Conservation (phyloP, 2,113 vertebrate genomes). For the Isurus oxyrinchus region DNA sequence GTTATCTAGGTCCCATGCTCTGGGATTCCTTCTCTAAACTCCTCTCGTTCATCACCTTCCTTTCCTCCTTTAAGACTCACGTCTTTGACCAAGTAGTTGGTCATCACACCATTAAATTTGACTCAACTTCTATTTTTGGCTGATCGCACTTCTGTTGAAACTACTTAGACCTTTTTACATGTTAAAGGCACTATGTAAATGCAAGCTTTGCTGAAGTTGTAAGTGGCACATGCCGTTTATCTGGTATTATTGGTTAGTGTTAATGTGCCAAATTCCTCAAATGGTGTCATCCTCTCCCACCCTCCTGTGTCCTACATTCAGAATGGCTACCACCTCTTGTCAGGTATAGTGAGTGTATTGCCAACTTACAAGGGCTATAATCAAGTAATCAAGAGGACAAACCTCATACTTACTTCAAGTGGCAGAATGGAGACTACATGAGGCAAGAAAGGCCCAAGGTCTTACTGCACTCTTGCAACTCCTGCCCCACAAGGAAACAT, state of each 20-base stretch:
- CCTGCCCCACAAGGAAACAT: background rate
- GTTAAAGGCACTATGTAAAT: background rate
- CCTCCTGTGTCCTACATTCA: background rate
- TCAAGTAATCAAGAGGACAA: background rate
- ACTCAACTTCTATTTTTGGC: background rate
- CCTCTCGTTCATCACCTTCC: background rate
- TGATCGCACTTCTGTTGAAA: background rate
- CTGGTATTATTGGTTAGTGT: background rate
- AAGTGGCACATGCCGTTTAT: background rate
- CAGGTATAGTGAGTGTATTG: background rate
- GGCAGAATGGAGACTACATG: background rate
- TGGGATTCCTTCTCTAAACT: background rate
- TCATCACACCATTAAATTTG: background rate
- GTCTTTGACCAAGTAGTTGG: background rate
- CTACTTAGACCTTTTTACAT: background rate
- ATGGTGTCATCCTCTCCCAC: background rate
- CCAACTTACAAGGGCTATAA: background rate
- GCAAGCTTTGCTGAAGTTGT: no score
- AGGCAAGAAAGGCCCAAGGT: background rate
- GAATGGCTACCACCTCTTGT: background rate
- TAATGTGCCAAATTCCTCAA: background rate
- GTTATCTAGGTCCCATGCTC: background rate
- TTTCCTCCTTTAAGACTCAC: background rate
- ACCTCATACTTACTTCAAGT: background rate
- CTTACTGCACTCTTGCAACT: background rate